These are phyloP conservation scores for Threskiornis aethiopicus DNA, from an alignment of 2,797 vertebrate species.

Conservation along the genomic window DNA sequence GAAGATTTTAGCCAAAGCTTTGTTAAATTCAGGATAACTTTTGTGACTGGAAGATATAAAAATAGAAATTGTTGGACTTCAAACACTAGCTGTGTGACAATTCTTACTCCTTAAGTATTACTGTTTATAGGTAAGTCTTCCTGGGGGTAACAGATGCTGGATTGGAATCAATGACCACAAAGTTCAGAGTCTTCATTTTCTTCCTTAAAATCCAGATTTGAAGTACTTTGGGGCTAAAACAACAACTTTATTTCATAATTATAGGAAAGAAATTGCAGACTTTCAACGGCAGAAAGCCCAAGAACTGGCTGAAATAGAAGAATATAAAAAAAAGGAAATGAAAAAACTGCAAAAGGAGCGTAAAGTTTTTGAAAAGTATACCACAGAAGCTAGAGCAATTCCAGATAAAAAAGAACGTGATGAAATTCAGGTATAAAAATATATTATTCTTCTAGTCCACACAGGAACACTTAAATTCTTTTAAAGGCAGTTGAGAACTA, in stretches of 20 bases:
- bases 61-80: neutral
- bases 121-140: neutral
- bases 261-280: constrained; percentile 85
- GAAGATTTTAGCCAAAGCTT: neutral
- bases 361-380: constrained; percentile 91
- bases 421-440: constrained; percentile 89
- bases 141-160: neutral
- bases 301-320: constrained; percentile 87
- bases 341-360: constrained; percentile 90
- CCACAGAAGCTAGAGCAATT: constrained; percentile 82
- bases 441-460: neutral
- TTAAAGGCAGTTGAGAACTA: neutral
- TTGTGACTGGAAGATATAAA: neutral
- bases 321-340: constrained; percentile 87
- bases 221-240: neutral
- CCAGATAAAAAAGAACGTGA: constrained; percentile 95
- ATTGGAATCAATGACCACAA: neutral
- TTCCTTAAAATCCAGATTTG: neutral
- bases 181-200: neutral
- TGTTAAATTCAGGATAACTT: neutral
- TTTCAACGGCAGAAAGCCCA: constrained; percentile 85
- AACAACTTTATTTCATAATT: neutral
- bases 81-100: neutral
- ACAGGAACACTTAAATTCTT: neutral
- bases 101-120: neutral